phyloP scores from a whole-genome alignment of 1,140 invertebrate species.

The Diorhabda sublineata region DNA sequence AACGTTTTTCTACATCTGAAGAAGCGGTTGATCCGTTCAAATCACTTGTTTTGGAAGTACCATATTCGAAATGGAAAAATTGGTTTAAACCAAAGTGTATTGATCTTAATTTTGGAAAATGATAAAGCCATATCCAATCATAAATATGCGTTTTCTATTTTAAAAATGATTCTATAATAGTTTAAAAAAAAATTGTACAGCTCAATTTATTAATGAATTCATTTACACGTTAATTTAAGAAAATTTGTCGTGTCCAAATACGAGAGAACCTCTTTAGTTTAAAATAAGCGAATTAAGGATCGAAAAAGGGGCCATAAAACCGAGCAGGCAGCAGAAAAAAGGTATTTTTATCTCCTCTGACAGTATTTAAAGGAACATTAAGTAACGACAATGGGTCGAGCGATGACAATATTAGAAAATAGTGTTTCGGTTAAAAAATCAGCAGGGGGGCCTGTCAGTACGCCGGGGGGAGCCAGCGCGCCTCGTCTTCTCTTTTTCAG shows the following conservation, averaged over 20 bases:
- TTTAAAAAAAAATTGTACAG: not conserved
- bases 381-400: slow-evolving; percentile 28
- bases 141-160: no score
- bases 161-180: no score
- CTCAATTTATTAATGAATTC: not conserved
- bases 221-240: not conserved
- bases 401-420: slow-evolving; percentile 36
- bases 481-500: slow-evolving; percentile 21
- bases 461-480: slow-evolving; percentile 19
- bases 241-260: not conserved
- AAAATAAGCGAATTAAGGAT: slow-evolving; percentile 1
- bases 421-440: slow-evolving; percentile 29
- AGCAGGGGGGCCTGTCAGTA: slow-evolving; percentile 30
- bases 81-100: no score
- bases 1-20: no score
- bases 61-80: no score
- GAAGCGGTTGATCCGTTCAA: no score
- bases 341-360: not conserved
- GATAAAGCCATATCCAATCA: no score
- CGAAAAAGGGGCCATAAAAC: not conserved
- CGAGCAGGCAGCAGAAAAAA: not conserved
- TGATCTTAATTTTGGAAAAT: no score
- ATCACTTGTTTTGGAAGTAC: no score
- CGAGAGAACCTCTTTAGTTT: not conserved
- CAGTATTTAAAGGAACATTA: slow-evolving; percentile 3